Base-by-base conservation (phyloP, 2,113 vertebrate species). In the Menura novaehollandiae region DNA sequence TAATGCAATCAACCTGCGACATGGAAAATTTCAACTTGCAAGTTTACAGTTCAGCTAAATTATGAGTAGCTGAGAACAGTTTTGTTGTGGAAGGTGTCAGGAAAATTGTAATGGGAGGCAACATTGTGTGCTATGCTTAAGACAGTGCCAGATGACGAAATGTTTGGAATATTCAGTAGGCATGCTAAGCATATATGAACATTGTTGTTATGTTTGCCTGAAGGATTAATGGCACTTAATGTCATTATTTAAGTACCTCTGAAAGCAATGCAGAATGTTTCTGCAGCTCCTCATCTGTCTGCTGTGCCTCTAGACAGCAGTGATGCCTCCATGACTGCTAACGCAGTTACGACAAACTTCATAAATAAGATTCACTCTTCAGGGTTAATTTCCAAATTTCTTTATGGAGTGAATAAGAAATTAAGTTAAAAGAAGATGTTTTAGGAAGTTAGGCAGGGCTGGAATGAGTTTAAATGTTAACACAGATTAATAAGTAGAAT, bases 401-500 rank as follows among this genome's bases (percentile, higher is more conserved):
- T 85, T 79, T 64, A 69, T 5, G 8, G 44, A 55, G 30, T 53
- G 71, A 94, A 93, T 68, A 62, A 77, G 89, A 92, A 88, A 76
- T 81, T 12, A 93, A 89, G 82, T 95, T 92, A 94, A 91, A 89
- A 88, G 33, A 67, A 93, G 88, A 78, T 75, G 26, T 82, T 91
- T 94, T 75, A 73, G 72, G 64, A 84, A 92, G 77, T 95, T 85
- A 85, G 84, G 35, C 55, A 74, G 76, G 41, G 35, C 53, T 91
- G 74, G 73, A 80, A 89, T 91, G 46, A 86, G 52, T 95, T 89
- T 96, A 93, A 95, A 89, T 74, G 80, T 78, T 95, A 90, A 95
- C 46, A 44, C 21, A 85, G 66, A 95, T 93, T 96, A 93, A 94
- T 93, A 94, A 96, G 84, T 75, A 72, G 68, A 94, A 93, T 88